These are phyloP conservation scores for Macrosiphum euphorbiae DNA, from an alignment of 2,888 invertebrate genomes.

Conservation along the genomic window DNA sequence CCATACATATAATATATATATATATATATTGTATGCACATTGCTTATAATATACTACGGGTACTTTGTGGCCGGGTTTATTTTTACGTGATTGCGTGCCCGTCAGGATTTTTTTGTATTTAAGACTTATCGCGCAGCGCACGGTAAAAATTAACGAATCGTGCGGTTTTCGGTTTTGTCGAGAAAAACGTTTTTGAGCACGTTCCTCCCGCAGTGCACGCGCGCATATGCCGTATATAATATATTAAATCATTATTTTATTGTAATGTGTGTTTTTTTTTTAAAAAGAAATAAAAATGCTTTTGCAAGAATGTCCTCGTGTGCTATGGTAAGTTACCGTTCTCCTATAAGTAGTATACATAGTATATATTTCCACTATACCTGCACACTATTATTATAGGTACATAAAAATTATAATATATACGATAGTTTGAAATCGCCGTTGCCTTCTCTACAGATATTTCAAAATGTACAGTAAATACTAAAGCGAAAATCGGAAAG, in stretches of 20 bases:
- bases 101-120: conserved; percentile 23
- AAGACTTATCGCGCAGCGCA: neutral
- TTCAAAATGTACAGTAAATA: neutral
- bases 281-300: neutral
- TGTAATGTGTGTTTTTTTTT: neutral
- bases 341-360: neutral
- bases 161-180: conserved; percentile 39
- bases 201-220: conserved; percentile 1
- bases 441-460: neutral
- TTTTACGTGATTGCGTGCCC: conserved; percentile 14
- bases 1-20: neutral
- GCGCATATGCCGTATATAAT: neutral
- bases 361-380: neutral
- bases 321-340: neutral
- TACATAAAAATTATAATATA: neutral
- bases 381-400: neutral
- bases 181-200: conserved; percentile 39
- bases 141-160: conserved; percentile 31
- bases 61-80: neutral
- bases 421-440: neutral
- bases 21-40: neutral
- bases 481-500: neutral
- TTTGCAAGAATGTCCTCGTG: neutral
- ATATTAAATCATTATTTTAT: conserved; percentile 36
- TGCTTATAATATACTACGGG: neutral